Evolutionary conservation across 2,888 invertebrate genomes (phyloP), one percentile per base, ranked within the genome.

Genomic region (Norana najaformis): DNA sequence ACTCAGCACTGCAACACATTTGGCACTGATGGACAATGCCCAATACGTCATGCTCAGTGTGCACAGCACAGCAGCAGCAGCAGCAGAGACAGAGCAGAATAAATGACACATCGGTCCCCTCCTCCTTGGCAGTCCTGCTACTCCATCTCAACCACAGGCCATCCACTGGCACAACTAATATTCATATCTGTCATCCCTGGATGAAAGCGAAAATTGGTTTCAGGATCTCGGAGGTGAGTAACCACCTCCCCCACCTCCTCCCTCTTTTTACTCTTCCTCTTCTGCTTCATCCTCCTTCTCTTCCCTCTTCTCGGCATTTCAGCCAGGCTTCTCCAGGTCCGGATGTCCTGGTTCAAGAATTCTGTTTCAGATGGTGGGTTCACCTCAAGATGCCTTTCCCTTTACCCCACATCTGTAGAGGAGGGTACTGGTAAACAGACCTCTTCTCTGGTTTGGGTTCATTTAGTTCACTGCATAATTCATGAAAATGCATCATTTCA

Each of bases 31-130:
- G 69, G 69, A 69, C n/a, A n/a, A n/a, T 69, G 69, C 69, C n/a
- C 5, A 69, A 69, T 69, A n/a, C 69, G 69, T 69, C 69, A 69
- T 69, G 69, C 69, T 69, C 69, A 69, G 69, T n/a, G 69, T n/a
- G 69, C 11, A 30, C 69, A 53, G 2, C 53, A 53, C 41, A 47
- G 69, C 30, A 8, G n/a, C 47, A 47, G 23, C 69, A 69, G 69
- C 69, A 69, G 69, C n/a, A 69, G 69, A 69, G 69, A 69, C 69
- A 69, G 69, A 69, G n/a, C 69, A 8, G 30, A 69, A 69, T 69
- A n/a, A 69, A 69, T 69, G 69, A 69, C 69, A n/a, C 69, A 69
- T n/a, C 69, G 69, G 69, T 69, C 69, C n/a, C 69, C 69, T 69
- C 69, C 39, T 39, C 39, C 39, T 39, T n/a, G n/a, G n/a, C n/a